Evolutionary conservation across 2,888 invertebrate genomes (phyloP).

Genomic region (Erannis defoliaria): DNA sequence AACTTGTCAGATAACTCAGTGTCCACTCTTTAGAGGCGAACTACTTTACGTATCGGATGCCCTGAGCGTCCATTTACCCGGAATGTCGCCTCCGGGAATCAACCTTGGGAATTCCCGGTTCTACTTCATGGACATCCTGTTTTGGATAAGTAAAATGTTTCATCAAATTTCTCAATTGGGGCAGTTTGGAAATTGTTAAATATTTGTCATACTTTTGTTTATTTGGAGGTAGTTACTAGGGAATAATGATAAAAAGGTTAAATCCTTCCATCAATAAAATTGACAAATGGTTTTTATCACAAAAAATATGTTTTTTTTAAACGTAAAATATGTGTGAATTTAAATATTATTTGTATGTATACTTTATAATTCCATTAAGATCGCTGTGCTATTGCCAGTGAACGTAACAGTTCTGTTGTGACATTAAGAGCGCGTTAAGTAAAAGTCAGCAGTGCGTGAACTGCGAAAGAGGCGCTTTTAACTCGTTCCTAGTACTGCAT

Average conservation of each 20-base stretch:
- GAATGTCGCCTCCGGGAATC: constrained; percentile 12
- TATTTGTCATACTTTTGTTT: neutral
- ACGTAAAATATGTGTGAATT: too few relatives aligned
- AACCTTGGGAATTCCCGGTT: constrained; percentile 27
- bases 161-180: constrained; percentile 6
- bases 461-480: constrained; percentile 27
- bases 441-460: constrained; percentile 27
- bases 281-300: too few relatives aligned
- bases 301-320: too few relatives aligned
- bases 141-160: constrained; percentile 24
- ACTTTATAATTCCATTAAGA: constrained; percentile 9
- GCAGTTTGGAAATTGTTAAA: neutral
- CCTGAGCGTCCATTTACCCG: constrained; percentile 11
- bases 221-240: neutral
- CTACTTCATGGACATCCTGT: constrained; percentile 18
- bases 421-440: constrained; percentile 15
- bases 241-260: neutral
- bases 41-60: constrained; percentile 13
- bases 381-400: constrained; percentile 1
- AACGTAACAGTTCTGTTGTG: constrained; percentile 6
- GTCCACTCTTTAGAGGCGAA: constrained; percentile 8
- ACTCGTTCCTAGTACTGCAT: constrained; percentile 30
- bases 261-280: too few relatives aligned
- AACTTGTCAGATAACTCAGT: neutral
- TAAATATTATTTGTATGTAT: neutral